Evolutionary conservation across 2,888 invertebrate genomes (phyloP), one percentile per base, ranked within the genome.

Genomic region (Stenodema calcarata): DNA sequence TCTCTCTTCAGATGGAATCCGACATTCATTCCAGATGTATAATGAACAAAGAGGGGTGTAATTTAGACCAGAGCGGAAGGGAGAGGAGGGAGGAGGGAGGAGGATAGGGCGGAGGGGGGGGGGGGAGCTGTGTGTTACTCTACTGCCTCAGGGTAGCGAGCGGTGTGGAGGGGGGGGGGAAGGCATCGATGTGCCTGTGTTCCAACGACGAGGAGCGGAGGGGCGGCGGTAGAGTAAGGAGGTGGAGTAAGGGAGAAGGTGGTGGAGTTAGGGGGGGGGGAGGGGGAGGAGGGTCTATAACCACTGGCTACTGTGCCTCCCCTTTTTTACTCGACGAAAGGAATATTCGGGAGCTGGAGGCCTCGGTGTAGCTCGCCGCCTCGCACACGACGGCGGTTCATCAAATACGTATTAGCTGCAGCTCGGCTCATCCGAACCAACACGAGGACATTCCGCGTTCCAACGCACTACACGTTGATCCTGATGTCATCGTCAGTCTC

Each of bases 1-100:
- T 27, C 75, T 47, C 73, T 75, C 47, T 44, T 75, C 73, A 82
- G 79, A 79, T 86, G 81, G 86, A 86, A 86, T 81, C 86, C 86
- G 86, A 86, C 86, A 81, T 81, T 86, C 86, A 86, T 86, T 86
- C 86, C 86, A 86, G 86, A 86, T 86, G 86, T 86, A 86, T 86
- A 81, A 86, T 86, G 86, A 86, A 86, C 86, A 86, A 86, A 81
- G 81, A 80, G 86, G 86, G 81, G 70, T 86, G 78, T 86, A 86
- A 86, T 86, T 80, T 78, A 86, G 84, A 80, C 47, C 78, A 23
- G 81, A 6, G 79, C 0, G 70, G 73, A 73, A 28, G 83, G 42
- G 73, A 73, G 73, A 70, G 83, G 23, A 3, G 23, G 18, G 1
- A 42, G 54, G 83, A 44, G 70, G n/a, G 81, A 6, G 79, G 14